A percentile compares a stretch with the other conserved stretches of the same genome.
These are phyloP conservation scores for Stramonita haemastoma DNA, from an alignment of 2,888 invertebrate genomes.

Conservation along the genomic window DNA sequence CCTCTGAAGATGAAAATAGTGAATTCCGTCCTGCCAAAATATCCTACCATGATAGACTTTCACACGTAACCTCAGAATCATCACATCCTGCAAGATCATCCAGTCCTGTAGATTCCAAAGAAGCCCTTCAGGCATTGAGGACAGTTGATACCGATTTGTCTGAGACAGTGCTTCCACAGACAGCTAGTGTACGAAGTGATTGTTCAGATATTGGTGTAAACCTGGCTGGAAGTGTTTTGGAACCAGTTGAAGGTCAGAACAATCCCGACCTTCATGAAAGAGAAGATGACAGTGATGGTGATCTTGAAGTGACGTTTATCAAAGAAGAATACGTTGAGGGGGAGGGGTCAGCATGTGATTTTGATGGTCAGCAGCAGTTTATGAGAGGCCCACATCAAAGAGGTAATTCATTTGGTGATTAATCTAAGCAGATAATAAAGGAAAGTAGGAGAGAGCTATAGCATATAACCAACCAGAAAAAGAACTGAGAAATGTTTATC, in stretches of 20 bases:
- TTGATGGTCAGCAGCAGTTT: conserved; percentile 37
- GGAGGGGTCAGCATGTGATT: conserved; percentile 45
- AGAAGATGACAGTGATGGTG: conserved; percentile 49
- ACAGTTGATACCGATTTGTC: conserved; percentile 7
- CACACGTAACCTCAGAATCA: conserved; percentile 18
- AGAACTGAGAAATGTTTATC: too few relatives aligned
- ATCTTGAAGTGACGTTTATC: conserved; percentile 54
- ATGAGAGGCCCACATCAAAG: conserved; percentile 34
- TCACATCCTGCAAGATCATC: conserved; percentile 6
- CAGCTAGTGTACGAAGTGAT: conserved; percentile 35
- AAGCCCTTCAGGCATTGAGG: conserved; percentile 2
- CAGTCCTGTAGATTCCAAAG: conserved; percentile 40
- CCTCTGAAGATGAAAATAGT: conserved; percentile 25
- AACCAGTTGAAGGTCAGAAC: conserved; percentile 38
- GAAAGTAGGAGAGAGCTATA: too few relatives aligned
- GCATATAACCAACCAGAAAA: too few relatives aligned
- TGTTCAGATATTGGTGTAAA: conserved; percentile 39
- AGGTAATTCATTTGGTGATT: conserved; percentile 23
- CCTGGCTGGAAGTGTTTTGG: conserved; percentile 39
- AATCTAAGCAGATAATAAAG: too few relatives aligned
- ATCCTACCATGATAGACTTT: conserved; percentile 21
- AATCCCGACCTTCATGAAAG: conserved; percentile 34
- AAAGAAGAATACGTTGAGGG: conserved; percentile 52
- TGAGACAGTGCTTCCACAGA: conserved; percentile 41
- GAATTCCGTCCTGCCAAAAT: conserved; percentile 34